Conservation (phyloP, 1,140 invertebrate species). For the Neodiprion virginianus region DNA sequence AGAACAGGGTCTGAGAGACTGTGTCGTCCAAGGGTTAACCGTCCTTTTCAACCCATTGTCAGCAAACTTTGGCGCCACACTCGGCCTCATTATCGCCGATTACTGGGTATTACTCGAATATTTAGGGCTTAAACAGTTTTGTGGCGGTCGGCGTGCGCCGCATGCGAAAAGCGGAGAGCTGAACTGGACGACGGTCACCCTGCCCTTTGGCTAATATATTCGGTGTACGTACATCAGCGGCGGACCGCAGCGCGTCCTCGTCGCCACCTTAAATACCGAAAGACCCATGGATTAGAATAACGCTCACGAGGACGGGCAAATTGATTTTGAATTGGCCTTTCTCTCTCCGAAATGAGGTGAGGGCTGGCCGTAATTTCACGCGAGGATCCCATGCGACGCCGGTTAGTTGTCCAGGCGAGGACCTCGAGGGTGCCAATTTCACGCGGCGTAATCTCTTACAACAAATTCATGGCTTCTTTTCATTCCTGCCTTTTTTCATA, state of each 20-base stretch:
- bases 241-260: background rate
- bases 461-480: too few relatives aligned
- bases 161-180: slow-evolving; percentile 34
- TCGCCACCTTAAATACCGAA: background rate
- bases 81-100: slow-evolving; percentile 48
- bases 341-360: background rate
- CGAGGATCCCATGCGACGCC: background rate
- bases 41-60: background rate
- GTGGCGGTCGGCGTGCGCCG: slow-evolving; percentile 40
- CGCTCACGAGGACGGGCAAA: slow-evolving; percentile 6
- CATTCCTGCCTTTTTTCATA: too few relatives aligned
- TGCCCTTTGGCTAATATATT: background rate
- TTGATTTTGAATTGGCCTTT: slow-evolving; percentile 16
- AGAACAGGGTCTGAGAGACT: too few relatives aligned
- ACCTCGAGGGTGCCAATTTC: too few relatives aligned
- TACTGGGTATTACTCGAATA: slow-evolving; percentile 50
- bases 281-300: slow-evolving; percentile 14
- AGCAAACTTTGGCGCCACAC: slow-evolving; percentile 28
- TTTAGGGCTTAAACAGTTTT: slow-evolving; percentile 49
- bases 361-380: background rate
- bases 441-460: too few relatives aligned
- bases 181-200: too few relatives aligned
- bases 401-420: too few relatives aligned
- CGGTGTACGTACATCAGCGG: background rate
- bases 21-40: too few relatives aligned